These are phyloP conservation scores for Tiphia femorata DNA, from an alignment of 2,888 invertebrate species.

Conservation along the genomic window DNA sequence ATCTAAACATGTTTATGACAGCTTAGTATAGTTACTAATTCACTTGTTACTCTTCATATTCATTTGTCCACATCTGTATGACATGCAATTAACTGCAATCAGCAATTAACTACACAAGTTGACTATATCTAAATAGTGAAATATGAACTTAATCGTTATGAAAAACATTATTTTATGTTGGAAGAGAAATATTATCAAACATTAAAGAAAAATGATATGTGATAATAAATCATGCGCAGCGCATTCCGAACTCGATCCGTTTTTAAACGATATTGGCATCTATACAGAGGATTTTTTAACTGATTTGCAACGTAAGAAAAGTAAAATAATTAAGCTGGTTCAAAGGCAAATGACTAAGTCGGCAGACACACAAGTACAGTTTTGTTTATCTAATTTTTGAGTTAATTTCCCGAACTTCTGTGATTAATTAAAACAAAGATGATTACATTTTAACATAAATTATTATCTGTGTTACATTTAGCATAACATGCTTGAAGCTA, in stretches of 20 bases:
- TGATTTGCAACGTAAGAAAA: slow-evolving; percentile 49
- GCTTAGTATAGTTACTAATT: no score
- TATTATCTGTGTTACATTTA: neutral
- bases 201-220: slow-evolving; percentile 38
- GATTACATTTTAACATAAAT: neutral
- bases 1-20: no score
- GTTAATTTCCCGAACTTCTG: neutral
- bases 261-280: slow-evolving; percentile 1
- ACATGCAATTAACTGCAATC: no score
- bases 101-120: no score
- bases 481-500: no score
- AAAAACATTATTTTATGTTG: no score
- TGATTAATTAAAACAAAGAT: neutral
- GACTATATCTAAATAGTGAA: no score
- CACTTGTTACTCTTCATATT: no score
- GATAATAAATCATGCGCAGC: slow-evolving; percentile 7
- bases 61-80: no score
- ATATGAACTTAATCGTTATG: no score
- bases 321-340: slow-evolving; percentile 50
- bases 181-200: no score
- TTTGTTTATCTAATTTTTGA: no score
- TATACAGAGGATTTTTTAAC: slow-evolving; percentile 40
- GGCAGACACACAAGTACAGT: slow-evolving; percentile 37
- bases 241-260: slow-evolving; percentile 6
- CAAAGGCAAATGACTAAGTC: slow-evolving; percentile 51